Conservation (phyloP, 2,113 vertebrate genomes). For the Dromaius novaehollandiae region DNA sequence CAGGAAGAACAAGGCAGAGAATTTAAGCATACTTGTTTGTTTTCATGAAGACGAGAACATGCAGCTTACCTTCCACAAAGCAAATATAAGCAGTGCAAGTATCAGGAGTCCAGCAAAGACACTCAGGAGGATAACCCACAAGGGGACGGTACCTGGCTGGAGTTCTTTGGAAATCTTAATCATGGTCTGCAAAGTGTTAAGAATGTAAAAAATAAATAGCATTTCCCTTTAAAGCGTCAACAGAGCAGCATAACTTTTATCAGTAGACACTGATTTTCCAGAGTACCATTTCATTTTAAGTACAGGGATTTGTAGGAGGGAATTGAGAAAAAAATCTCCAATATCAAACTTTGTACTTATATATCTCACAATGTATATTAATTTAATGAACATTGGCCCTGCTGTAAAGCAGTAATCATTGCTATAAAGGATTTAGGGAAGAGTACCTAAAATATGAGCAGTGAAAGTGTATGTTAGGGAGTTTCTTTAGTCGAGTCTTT, state of each 20-base stretch:
- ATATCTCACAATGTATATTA: background rate
- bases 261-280: background rate
- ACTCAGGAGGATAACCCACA: slow-evolving; percentile 95
- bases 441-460: background rate
- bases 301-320: background rate
- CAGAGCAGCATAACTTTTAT: background rate
- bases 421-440: background rate
- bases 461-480: background rate
- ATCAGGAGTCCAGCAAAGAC: slow-evolving; percentile 91
- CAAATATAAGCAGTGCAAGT: slow-evolving; percentile 91
- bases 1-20: background rate
- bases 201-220: background rate
- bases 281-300: background rate
- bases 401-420: background rate
- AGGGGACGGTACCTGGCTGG: slow-evolving; percentile 81
- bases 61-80: slow-evolving; percentile 91
- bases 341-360: background rate
- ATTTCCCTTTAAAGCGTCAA: background rate
- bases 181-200: slow-evolving; percentile 79
- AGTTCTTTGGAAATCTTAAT: slow-evolving; percentile 91
- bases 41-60: rapidly evolving
- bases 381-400: background rate
- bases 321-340: background rate
- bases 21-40: background rate
- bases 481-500: background rate